Conservation (phyloP, 2,888 invertebrate genomes). For the Patella caerulea region DNA sequence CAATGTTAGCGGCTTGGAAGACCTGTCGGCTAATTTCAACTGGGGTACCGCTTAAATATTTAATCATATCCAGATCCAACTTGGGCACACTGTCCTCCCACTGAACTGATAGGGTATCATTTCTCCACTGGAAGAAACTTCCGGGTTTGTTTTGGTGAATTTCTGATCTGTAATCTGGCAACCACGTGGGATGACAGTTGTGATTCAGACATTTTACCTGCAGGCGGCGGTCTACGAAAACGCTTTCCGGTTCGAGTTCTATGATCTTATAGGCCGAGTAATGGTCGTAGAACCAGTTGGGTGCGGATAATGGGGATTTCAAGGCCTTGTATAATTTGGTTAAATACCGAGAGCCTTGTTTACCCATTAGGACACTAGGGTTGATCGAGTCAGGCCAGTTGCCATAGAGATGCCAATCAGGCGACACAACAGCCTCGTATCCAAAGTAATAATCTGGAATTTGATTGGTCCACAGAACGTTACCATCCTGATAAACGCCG, state of each 20-base stretch:
- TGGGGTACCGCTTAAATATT: constrained; percentile 27
- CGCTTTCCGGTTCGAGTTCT: constrained; percentile 24
- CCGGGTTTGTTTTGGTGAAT: constrained; percentile 30
- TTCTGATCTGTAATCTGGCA: constrained; percentile 27
- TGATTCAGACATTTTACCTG: constrained; percentile 38
- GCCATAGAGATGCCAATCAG: constrained; percentile 34
- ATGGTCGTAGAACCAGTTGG: constrained; percentile 27
- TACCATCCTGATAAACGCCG: constrained; percentile 32
- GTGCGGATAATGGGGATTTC: neutral
- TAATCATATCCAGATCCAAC: constrained; percentile 29
- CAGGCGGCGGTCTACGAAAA: constrained; percentile 19
- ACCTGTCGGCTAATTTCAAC: constrained; percentile 27
- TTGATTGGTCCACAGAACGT: constrained; percentile 32
- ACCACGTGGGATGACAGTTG: constrained; percentile 38
- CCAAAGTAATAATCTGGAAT: constrained; percentile 27
- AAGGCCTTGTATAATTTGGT: constrained; percentile 18
- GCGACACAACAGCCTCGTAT: constrained; percentile 34
- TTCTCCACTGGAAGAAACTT: constrained; percentile 25
- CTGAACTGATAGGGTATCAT: constrained; percentile 29
- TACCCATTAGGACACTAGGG: constrained; percentile 27
- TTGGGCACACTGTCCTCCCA: constrained; percentile 34
- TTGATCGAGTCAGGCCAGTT: constrained; percentile 35
- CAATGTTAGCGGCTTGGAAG: constrained; percentile 19
- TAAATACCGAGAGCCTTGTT: constrained; percentile 24
- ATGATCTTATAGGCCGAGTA: constrained; percentile 31